Percentiles rank a stretch among this genome's conserved stretches.
Evolutionary conservation across 1,140 invertebrate genomes (phyloP).

Genomic region (Agrypnia vestita): DNA sequence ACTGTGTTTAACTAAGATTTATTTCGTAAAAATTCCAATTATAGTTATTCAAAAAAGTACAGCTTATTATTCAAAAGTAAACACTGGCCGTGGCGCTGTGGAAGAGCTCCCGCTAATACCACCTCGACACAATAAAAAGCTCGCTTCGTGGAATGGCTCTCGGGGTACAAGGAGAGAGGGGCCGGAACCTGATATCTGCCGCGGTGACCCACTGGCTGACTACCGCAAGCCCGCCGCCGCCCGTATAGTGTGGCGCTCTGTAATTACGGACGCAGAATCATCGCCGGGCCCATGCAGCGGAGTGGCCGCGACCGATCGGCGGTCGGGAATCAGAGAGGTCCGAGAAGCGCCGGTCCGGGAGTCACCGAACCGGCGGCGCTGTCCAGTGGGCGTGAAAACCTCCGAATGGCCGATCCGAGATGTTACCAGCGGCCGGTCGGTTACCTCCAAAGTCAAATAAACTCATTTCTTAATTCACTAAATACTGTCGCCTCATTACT

Average conservation of each 20-base stretch:
- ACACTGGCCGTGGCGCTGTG: too few relatives aligned
- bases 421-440: not conserved
- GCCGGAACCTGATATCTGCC: conserved; percentile 5
- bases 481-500: not conserved
- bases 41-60: too few relatives aligned
- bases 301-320: not conserved
- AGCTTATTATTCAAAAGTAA: too few relatives aligned
- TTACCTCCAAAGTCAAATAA: conserved; percentile 16
- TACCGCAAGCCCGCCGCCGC: conserved; percentile 14
- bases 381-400: conserved; percentile 22
- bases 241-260: not conserved
- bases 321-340: not conserved
- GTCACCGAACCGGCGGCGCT: not conserved
- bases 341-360: not conserved
- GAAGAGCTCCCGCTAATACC: not conserved
- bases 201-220: not conserved
- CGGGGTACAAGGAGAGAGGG: not conserved
- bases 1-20: too few relatives aligned
- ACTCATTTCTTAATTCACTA: not conserved
- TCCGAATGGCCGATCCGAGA: not conserved
- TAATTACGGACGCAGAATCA: not conserved
- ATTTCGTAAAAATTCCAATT: too few relatives aligned
- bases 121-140: conserved; percentile 17
- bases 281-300: not conserved
- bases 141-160: not conserved